phyloP scores from a whole-genome alignment of 2,113 vertebrate genomes.

The Octodon degus region DNA sequence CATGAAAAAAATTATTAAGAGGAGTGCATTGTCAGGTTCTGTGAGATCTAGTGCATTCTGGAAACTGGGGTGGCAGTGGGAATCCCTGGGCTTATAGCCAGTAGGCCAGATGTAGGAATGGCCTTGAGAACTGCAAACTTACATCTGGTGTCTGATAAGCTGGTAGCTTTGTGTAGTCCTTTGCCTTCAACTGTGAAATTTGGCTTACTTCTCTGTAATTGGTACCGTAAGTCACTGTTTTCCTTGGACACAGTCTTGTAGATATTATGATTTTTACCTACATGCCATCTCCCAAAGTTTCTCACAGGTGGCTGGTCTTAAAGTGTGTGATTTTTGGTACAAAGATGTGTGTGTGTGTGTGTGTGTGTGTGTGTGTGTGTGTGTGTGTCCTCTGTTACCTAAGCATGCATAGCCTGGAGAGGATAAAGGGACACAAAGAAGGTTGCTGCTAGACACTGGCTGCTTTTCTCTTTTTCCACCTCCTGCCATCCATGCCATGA shows the following conservation, averaged over 20 bases:
- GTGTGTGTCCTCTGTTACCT: no score
- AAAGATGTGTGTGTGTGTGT: no score
- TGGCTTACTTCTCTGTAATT: background rate
- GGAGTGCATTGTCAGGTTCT: background rate
- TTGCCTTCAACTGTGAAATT: background rate
- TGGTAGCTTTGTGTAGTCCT: background rate
- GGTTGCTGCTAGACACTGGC: background rate
- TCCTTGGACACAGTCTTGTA: background rate
- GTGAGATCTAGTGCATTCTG: background rate
- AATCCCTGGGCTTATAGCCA: background rate
- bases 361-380: no score
- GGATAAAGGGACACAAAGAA: background rate
- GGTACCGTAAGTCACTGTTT: background rate
- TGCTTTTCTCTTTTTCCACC: background rate
- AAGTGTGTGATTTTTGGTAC: background rate
- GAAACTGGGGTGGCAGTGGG: background rate
- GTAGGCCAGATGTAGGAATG: background rate
- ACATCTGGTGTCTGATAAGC: background rate
- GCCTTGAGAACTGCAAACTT: background rate
- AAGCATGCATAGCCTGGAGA: background rate
- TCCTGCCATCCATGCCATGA: background rate
- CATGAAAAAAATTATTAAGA: background rate
- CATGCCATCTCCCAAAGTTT: background rate
- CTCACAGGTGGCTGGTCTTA: background rate
- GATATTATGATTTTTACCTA: background rate